Conservation (phyloP, 2,113 vertebrate genomes). For the Anseranas semipalmata region DNA sequence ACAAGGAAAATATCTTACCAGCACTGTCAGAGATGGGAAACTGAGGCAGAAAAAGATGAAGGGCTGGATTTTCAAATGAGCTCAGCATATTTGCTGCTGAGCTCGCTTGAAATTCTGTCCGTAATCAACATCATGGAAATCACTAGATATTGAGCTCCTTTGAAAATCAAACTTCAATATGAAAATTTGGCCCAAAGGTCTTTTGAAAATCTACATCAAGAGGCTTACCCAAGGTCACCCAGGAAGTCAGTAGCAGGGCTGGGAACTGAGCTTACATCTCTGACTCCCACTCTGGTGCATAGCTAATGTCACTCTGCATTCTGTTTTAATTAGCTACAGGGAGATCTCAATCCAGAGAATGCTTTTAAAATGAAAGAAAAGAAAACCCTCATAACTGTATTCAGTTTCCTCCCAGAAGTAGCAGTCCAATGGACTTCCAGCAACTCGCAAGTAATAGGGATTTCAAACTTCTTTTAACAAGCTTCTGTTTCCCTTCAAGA, state of each 20-base stretch:
- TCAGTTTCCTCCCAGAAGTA: background rate
- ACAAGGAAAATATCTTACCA: constrained; percentile 11
- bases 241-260: constrained; percentile 55
- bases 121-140: constrained; percentile 63
- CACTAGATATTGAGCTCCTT: constrained; percentile 55
- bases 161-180: constrained; percentile 65
- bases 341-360: constrained; percentile 34
- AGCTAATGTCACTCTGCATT: constrained; percentile 6
- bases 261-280: constrained; percentile 50
- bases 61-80: constrained; percentile 44
- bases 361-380: constrained; percentile 39
- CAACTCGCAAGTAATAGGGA: background rate
- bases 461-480: background rate
- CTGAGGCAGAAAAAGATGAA: constrained; percentile 59
- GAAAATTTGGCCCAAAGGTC: constrained; percentile 62
- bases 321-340: constrained; percentile 53
- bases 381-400: background rate
- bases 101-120: constrained; percentile 37
- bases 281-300: constrained; percentile 65
- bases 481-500: background rate
- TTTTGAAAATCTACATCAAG: constrained; percentile 67
- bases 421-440: background rate
- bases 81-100: constrained; percentile 46
- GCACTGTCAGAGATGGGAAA: constrained; percentile 37
- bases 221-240: constrained; percentile 66